Conservation (phyloP, 2,797 vertebrate species). For the Dallia pectoralis region DNA sequence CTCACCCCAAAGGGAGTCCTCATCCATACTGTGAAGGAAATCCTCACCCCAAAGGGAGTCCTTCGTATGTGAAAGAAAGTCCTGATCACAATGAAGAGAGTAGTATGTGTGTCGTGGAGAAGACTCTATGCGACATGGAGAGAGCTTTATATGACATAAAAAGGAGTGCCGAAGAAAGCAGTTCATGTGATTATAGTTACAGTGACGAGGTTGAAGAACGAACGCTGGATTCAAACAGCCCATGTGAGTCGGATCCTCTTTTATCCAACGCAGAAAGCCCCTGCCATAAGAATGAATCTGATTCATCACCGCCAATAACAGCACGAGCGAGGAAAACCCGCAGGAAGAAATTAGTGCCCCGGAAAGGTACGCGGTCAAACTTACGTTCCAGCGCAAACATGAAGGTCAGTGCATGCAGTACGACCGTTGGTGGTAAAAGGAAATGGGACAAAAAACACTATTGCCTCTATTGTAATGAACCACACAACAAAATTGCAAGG, state of each 20-base stretch:
- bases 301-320: constrained; percentile 13
- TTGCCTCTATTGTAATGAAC: constrained; percentile 67
- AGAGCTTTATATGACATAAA: constrained; percentile 1
- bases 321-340: neutral
- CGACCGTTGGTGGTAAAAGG: constrained; percentile 38
- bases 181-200: neutral
- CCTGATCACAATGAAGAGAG: constrained; percentile 7
- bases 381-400: constrained; percentile 55
- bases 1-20: neutral
- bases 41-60: constrained; percentile 53
- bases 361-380: constrained; percentile 51
- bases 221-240: neutral
- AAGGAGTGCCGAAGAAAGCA: constrained; percentile 10
- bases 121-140: neutral
- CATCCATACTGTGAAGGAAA: no score
- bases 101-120: neutral
- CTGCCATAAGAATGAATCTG: constrained; percentile 3
- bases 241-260: constrained; percentile 25
- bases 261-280: neutral
- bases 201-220: constrained; percentile 8
- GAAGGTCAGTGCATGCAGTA: constrained; percentile 20
- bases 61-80: neutral
- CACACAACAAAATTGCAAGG: constrained; percentile 60
- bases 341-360: constrained; percentile 29
- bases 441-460: constrained; percentile 59